Evolutionary conservation across 2,113 vertebrate genomes (phyloP).

Genomic region (Motacilla alba): DNA sequence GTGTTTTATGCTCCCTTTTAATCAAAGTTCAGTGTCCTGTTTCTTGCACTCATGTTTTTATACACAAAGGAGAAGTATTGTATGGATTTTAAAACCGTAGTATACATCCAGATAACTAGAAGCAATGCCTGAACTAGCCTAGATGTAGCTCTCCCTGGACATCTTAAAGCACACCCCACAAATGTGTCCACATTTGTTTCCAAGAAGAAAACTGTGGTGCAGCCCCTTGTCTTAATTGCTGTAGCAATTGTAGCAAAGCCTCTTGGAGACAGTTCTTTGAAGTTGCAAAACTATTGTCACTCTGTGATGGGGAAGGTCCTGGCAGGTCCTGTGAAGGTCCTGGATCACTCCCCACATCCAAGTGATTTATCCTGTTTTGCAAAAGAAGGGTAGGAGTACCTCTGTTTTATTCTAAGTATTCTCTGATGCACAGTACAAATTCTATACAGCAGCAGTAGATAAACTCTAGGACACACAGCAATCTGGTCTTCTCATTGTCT

Average conservation of each 20-base stretch:
- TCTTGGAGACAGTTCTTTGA: background rate
- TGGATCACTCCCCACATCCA: background rate
- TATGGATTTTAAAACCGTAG: background rate
- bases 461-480: background rate
- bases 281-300: background rate
- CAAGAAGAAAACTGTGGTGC: background rate
- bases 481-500: background rate
- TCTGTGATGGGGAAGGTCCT: background rate
- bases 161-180: background rate
- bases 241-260: background rate
- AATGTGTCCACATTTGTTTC: rapidly evolving
- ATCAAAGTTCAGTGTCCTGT: background rate
- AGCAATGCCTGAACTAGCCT: background rate
- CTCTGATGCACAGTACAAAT: background rate
- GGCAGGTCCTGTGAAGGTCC: background rate
- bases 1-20: background rate
- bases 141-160: background rate
- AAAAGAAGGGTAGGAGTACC: background rate
- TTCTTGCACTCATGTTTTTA: background rate
- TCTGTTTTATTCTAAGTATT: background rate
- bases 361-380: background rate
- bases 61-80: background rate
- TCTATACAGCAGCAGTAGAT: background rate
- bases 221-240: background rate
- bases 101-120: background rate